Evolutionary conservation across 2,888 invertebrate genomes (phyloP).

Genomic region (Falcaria lacertinaria): DNA sequence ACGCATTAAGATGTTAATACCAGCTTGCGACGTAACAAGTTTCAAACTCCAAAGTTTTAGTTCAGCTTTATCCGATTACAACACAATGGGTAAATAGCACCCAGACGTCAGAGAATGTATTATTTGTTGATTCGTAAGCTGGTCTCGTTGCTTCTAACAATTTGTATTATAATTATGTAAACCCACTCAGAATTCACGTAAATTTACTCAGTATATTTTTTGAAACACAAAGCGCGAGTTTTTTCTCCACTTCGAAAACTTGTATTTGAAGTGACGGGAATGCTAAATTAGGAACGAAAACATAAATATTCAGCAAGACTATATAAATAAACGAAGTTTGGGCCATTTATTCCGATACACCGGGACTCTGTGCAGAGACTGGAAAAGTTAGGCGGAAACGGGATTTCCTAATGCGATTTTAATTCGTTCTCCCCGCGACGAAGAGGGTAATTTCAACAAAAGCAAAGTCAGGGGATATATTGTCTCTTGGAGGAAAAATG

Average conservation of each 20-base stretch:
- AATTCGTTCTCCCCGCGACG: conserved; percentile 73
- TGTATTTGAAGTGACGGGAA: conserved; percentile 60
- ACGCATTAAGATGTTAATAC: conserved; percentile 33
- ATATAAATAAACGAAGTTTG: conserved; percentile 77
- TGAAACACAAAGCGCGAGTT: conserved; percentile 29
- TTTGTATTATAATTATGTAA: background rate
- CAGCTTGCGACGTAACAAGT: background rate
- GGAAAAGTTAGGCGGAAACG: conserved; percentile 74
- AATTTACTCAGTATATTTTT: conserved; percentile 24
- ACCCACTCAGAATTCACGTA: conserved; percentile 16
- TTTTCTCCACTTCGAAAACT: conserved; percentile 32
- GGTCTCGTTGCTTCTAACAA: background rate
- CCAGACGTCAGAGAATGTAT: background rate
- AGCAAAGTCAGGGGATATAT: conserved; percentile 59
- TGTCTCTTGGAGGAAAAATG: conserved; percentile 33
- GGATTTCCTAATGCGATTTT: conserved; percentile 79
- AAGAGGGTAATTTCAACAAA: conserved; percentile 73
- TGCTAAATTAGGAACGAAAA: conserved; percentile 63
- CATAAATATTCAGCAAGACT: conserved; percentile 75
- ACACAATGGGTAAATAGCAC: background rate
- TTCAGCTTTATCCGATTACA: no score
- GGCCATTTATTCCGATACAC: conserved; percentile 78
- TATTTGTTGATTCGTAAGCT: background rate
- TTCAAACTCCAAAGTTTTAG: background rate
- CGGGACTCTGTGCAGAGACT: conserved; percentile 66